These are phyloP conservation scores for Pangasius larnaudii DNA, from an alignment of 2,797 vertebrate species.

Conservation along the genomic window DNA sequence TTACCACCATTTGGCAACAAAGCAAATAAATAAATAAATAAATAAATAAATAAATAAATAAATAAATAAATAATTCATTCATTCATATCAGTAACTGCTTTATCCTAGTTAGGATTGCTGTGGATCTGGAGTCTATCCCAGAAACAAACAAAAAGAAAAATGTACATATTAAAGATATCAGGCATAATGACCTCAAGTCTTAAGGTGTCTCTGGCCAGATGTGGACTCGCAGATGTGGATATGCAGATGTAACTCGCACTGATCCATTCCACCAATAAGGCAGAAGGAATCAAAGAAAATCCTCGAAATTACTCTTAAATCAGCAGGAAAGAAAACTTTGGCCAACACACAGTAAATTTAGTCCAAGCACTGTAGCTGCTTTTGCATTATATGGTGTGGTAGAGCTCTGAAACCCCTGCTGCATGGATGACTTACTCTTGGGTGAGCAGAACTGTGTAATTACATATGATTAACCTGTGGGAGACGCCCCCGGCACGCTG, in stretches of 20 bases:
- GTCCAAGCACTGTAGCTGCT: not conserved
- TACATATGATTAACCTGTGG: slow-evolving; percentile 55
- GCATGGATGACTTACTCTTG: slow-evolving; percentile 31
- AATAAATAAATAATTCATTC: not conserved
- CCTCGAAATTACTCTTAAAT: not conserved
- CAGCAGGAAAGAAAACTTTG: slow-evolving; percentile 7
- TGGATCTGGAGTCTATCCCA: not conserved
- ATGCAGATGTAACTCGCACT: not conserved
- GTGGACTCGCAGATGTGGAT: not conserved
- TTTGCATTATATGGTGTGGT: slow-evolving; percentile 22
- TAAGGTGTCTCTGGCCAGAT: not conserved
- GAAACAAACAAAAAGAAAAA: not conserved
- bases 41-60: not conserved
- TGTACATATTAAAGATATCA: not conserved
- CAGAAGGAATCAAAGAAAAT: not conserved
- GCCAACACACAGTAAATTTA: slow-evolving; percentile 4
- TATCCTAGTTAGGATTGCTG: not conserved
- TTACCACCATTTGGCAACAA: not conserved
- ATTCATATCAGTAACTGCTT: not conserved
- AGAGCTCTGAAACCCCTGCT: slow-evolving; percentile 19
- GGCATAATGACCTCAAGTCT: not conserved
- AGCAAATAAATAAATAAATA: not conserved
- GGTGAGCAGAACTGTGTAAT: slow-evolving; percentile 52
- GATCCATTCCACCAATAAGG: not conserved
- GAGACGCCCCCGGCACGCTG: slow-evolving; percentile 39